Evolutionary conservation across 2,888 invertebrate species (phyloP), one percentile per base, ranked within the genome.

Genomic region (Carcina quercana): DNA sequence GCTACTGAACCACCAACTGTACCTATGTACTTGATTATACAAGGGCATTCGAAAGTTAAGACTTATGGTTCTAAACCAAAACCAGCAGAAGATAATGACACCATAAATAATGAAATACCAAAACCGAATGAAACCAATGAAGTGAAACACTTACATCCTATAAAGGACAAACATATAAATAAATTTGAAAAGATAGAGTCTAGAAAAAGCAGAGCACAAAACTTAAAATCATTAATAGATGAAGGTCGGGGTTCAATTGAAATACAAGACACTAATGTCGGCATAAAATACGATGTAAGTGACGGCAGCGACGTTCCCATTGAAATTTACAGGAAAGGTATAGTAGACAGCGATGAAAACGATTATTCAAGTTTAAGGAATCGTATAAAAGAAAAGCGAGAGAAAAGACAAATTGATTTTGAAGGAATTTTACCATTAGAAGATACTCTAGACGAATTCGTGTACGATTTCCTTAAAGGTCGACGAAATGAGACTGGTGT

Each of bases 41-140:
- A 94, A 66, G 93, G 93, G 0, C 93, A 94, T 62, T 93, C 93
- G 1, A 93, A 93, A 74, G 93, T 94, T 0, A 93, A 93, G 74
- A 93, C 91, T 0, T 94, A 94, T 54, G 90, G 93, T 8, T 89
- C 91, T 0, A 85, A 85, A 40, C 85, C 85, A 35, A 71, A 70
- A 49, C 36, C 57, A 17, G 54, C 61, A 19, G 78, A 82, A 3
- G 74, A 79, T 15, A 72, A 76, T 36, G 58, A 65, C 24, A 48
- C 55, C 1, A 50, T 51, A 10, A 59, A 43, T 31, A 88, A 88
- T 45, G 87, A 88, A 54, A 86, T 87, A 39, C 61, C 76, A 7
- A 82, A 80, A 41, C 67, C 64, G 3, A 73, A 79, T 37, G 82
- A 86, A 55, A 82, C 84, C 15, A 84, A 75, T 39, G 75, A 79